Conservation (phyloP, 1,140 invertebrate genomes). For the Aricia agestis region DNA sequence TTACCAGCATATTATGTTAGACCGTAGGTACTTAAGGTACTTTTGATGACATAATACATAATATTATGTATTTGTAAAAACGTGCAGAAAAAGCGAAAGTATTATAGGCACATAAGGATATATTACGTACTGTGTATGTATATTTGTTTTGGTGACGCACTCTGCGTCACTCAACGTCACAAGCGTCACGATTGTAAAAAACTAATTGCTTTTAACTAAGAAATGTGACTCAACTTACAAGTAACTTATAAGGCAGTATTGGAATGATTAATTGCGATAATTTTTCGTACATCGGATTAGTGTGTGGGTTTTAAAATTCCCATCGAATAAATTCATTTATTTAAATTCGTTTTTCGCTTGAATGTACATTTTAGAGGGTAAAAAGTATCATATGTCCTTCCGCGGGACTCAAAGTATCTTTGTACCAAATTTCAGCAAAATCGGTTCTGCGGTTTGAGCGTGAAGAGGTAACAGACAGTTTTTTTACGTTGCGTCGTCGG, state of each 20-base stretch:
- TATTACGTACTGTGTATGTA: background rate
- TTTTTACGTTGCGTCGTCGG: too few species aligned
- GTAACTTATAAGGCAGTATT: background rate
- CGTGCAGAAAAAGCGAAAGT: background rate
- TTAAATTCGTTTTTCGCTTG: too few species aligned
- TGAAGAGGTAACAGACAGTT: too few species aligned
- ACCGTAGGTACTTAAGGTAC: too few species aligned
- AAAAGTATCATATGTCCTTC: too few species aligned
- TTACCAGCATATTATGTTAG: too few species aligned
- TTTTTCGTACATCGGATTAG: background rate
- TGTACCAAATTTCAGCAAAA: too few species aligned
- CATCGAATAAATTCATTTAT: too few species aligned
- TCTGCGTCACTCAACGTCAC: background rate
- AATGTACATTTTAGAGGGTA: too few species aligned
- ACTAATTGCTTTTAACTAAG: constrained; percentile 1
- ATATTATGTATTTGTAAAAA: background rate
- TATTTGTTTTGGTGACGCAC: background rate
- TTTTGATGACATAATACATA: background rate
- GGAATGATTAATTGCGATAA: background rate
- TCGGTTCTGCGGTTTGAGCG: too few species aligned
- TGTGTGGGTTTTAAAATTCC: background rate
- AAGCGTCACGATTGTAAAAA: background rate
- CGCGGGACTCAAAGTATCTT: too few species aligned
- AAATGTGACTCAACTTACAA: background rate
- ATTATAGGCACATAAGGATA: background rate